A percentile compares a stretch with the other conserved stretches of the same genome.
phyloP scores from a whole-genome alignment of 2,113 vertebrate genomes.

The Petrocephalus microphthalmus region DNA sequence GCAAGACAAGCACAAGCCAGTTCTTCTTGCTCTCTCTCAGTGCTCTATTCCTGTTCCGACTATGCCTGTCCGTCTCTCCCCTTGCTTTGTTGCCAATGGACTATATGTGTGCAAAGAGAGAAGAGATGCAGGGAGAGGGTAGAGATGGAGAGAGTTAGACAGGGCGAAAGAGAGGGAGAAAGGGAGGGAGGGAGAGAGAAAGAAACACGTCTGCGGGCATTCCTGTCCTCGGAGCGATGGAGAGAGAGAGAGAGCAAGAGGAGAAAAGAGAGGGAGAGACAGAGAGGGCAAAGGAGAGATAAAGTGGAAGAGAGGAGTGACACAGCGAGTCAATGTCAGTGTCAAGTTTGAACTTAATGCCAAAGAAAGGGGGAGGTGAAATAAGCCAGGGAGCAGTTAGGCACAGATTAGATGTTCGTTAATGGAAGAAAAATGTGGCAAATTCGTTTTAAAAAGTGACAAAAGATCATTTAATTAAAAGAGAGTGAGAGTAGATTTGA shows the following conservation, averaged over 20 bases:
- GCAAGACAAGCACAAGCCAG: conserved; percentile 31
- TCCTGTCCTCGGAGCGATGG: conserved; percentile 60
- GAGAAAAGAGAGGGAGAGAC: conserved; percentile 36
- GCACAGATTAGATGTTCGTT: conserved; percentile 54
- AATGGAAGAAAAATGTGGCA: conserved; percentile 24
- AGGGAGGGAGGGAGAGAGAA: conserved; percentile 49
- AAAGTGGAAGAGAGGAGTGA: conserved; percentile 46
- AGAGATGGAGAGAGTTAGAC: conserved; percentile 56
- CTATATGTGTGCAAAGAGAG: conserved; percentile 27
- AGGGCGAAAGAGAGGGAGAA: conserved; percentile 55
- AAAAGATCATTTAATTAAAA: not conserved
- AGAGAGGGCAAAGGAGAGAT: conserved; percentile 51
- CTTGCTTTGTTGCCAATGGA: conserved; percentile 60
- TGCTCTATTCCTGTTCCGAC: conserved; percentile 48
- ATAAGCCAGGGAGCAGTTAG: conserved; percentile 27
- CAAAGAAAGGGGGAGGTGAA: conserved; percentile 48
- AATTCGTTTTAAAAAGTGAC: not conserved
- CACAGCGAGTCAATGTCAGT: conserved; percentile 73
- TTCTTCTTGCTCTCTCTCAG: conserved; percentile 44
- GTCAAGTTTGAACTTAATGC: conserved; percentile 76
- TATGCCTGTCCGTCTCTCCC: conserved; percentile 16
- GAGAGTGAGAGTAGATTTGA: not conserved
- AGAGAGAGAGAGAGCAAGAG: conserved; percentile 38
- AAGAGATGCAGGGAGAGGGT: conserved; percentile 31
- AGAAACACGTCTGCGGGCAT: conserved; percentile 66